phyloP scores from a whole-genome alignment of 2,113 vertebrate genomes.

The Nipponia nippon region DNA sequence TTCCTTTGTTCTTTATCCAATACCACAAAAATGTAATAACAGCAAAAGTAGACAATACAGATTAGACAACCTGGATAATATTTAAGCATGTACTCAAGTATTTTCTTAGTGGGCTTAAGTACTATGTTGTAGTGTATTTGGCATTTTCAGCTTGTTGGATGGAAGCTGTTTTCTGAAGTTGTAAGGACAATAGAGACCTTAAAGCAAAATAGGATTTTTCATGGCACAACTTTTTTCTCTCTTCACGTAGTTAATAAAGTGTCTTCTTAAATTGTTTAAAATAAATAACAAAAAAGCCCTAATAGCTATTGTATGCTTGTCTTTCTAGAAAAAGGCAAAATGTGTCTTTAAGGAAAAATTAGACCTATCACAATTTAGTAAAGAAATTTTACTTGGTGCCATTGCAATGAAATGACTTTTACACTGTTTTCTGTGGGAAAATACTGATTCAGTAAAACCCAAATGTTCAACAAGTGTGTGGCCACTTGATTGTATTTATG shows the following conservation, averaged over 20 bases:
- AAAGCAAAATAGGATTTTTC: not conserved
- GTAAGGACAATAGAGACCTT: not conserved
- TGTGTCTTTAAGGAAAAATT: not conserved
- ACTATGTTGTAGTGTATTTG: not conserved
- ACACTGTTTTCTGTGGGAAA: not conserved
- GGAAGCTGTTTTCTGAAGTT: not conserved
- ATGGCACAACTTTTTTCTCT: not conserved
- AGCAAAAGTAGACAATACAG: conserved; percentile 50
- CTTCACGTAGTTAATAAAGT: not conserved
- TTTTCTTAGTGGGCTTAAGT: not conserved
- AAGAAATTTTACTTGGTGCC: not conserved
- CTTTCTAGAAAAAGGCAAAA: not conserved
- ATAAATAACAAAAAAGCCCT: not conserved
- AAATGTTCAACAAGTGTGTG: not conserved
- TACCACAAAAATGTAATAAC: conserved; percentile 61
- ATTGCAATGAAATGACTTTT: not conserved
- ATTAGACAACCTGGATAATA: conserved; percentile 42
- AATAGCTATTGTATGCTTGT: not conserved
- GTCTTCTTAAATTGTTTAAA: not conserved
- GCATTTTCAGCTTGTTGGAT: not conserved
- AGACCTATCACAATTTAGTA: not conserved
- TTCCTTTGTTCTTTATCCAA: conserved; percentile 62
- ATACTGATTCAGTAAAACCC: not conserved
- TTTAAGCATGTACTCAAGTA: not conserved
- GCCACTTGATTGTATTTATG: not conserved